Conservation (phyloP, 1,140 invertebrate genomes). For the Belonocnema kinseyi region DNA sequence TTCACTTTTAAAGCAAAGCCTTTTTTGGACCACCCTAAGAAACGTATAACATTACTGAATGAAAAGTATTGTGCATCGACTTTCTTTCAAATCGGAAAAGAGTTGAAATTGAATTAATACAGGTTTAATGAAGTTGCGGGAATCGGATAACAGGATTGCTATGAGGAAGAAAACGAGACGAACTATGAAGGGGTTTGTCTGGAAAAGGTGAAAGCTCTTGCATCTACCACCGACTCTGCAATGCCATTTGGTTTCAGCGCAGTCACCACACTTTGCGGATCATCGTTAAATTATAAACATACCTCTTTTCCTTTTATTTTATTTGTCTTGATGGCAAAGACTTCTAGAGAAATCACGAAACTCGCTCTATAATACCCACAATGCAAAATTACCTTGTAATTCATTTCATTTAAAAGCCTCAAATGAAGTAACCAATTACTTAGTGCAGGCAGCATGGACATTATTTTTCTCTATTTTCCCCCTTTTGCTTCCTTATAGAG, state of each 20-base stretch:
- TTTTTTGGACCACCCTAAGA: too few species aligned
- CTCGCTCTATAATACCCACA: not conserved
- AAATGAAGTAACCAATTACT: not conserved
- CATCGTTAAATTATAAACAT: conserved; percentile 26
- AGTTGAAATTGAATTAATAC: conserved; percentile 8
- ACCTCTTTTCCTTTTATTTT: conserved; percentile 10
- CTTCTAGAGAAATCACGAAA: conserved; percentile 16
- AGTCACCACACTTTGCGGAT: conserved; percentile 17
- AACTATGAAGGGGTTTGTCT: conserved; percentile 1
- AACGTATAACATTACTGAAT: not conserved
- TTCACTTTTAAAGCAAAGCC: too few species aligned
- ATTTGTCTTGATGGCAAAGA: conserved; percentile 2
- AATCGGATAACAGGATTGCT: conserved; percentile 1
- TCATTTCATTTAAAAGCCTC: not conserved
- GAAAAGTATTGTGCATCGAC: not conserved
- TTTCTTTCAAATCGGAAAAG: not conserved
- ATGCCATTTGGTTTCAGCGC: conserved; percentile 7
- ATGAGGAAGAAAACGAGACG: conserved; percentile 9
- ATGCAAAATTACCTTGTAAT: conserved; percentile 11
- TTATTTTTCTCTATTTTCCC: too few species aligned
- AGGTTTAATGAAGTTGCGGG: conserved; percentile 21
- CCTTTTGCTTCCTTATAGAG: too few species aligned
- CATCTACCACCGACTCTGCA: not conserved
- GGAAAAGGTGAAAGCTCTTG: conserved; percentile 10
- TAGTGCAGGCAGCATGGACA: too few species aligned